These are phyloP conservation scores for Ganaspis sp. DNA, from an alignment of 1,140 invertebrate species.

Conservation along the genomic window DNA sequence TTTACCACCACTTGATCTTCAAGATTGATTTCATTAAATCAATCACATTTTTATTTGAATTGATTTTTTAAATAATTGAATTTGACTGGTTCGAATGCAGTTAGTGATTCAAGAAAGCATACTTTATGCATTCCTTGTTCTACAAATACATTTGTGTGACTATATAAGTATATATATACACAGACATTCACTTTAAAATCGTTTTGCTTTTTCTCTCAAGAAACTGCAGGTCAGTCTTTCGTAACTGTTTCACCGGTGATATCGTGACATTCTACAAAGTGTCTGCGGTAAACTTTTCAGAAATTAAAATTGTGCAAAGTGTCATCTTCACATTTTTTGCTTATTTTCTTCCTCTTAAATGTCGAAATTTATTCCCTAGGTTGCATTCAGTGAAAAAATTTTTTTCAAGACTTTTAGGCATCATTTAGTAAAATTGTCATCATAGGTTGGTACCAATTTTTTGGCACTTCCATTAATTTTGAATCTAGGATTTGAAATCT, in stretches of 20 bases:
- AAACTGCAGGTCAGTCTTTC: conserved; percentile 19
- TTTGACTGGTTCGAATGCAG: not conserved
- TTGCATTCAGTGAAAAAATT: too few relatives aligned
- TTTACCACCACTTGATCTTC: too few relatives aligned
- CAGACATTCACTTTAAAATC: conserved; percentile 13
- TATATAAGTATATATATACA: not conserved
- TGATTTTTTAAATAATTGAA: too few relatives aligned
- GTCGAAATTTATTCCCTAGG: too few relatives aligned
- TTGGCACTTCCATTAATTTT: too few relatives aligned
- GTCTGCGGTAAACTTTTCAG: not conserved
- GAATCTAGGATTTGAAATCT: too few relatives aligned
- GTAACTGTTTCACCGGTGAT: conserved; percentile 24
- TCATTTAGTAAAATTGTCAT: too few relatives aligned
- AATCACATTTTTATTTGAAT: too few relatives aligned
- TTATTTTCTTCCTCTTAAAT: not conserved
- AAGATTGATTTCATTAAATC: too few relatives aligned
- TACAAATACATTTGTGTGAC: not conserved
- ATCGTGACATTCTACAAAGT: not conserved
- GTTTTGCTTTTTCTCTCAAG: conserved; percentile 6
- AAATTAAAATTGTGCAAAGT: not conserved
- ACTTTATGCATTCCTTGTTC: not conserved
- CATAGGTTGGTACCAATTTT: too few relatives aligned
- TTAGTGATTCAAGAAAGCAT: not conserved
- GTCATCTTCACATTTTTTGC: not conserved
- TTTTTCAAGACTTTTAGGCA: too few relatives aligned